Percentiles rank a stretch among this genome's conserved stretches.
Evolutionary conservation across 1,140 invertebrate genomes (phyloP).

Genomic region (Pollicipes pollicipes): DNA sequence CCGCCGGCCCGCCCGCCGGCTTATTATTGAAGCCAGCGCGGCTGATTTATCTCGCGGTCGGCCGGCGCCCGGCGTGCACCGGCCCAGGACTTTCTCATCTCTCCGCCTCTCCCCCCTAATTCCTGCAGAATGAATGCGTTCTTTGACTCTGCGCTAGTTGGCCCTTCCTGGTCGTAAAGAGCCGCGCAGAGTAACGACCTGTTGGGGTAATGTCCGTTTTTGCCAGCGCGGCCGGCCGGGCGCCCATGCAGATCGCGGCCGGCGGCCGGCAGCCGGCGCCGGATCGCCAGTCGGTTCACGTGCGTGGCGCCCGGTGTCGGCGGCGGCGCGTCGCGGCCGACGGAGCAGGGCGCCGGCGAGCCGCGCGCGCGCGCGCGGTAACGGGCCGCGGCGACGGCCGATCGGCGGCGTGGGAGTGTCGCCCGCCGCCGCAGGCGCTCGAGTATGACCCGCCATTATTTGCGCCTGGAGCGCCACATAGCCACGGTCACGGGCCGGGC

Average conservation of each 20-base stretch:
- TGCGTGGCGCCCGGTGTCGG: neutral
- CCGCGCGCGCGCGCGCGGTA: too few species aligned
- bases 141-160: neutral
- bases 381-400: neutral
- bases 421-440: too few species aligned
- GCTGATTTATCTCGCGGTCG: neutral
- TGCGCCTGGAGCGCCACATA: neutral
- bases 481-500: neutral
- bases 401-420: neutral
- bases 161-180: neutral
- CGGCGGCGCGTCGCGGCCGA: neutral
- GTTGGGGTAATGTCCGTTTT: neutral
- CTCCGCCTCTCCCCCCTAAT: neutral
- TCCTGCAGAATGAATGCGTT: conserved; percentile 1
- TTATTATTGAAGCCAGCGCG: neutral
- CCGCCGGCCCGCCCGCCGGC: too few species aligned
- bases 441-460: neutral
- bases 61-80: too few species aligned
- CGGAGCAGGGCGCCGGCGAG: neutral
- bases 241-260: conserved; percentile 1
- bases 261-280: too few species aligned
- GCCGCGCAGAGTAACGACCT: neutral
- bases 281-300: neutral
- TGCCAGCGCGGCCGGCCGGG: neutral
- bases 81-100: neutral